Conservation (phyloP, 2,797 vertebrate genomes). For the Orestias chungarensis region DNA sequence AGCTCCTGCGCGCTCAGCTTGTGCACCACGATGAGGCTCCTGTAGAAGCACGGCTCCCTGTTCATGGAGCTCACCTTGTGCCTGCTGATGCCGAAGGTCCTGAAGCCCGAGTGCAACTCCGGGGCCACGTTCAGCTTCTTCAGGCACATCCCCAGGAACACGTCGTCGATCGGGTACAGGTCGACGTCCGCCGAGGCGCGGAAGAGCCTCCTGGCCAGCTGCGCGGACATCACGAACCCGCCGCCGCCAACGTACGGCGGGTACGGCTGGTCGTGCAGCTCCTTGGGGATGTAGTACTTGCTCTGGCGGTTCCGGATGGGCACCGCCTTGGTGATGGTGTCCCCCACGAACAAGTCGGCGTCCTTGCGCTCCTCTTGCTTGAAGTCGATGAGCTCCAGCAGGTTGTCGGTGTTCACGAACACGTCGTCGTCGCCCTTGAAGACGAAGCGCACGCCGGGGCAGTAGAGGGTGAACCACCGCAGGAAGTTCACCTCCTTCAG, state of each 20-base stretch:
- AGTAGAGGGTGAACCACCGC: conserved; percentile 84
- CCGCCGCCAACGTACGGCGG: conserved; percentile 87
- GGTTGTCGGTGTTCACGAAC: conserved; percentile 85
- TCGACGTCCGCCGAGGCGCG: conserved; percentile 75
- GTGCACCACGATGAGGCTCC: conserved; percentile 85
- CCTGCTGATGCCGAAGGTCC: conserved; percentile 81
- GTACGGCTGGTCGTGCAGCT: conserved; percentile 81
- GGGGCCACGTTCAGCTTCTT: conserved; percentile 74
- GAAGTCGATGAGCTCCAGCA: conserved; percentile 80
- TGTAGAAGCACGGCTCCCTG: conserved; percentile 87
- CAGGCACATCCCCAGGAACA: conserved; percentile 90
- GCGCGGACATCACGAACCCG: conserved; percentile 83
- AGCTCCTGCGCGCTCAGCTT: conserved; percentile 84
- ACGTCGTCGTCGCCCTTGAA: conserved; percentile 90
- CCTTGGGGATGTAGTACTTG: conserved; percentile 87
- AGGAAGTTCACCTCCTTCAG: conserved; percentile 87
- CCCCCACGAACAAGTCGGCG: conserved; percentile 81
- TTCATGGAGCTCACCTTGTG: conserved; percentile 78
- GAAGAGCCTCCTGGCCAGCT: conserved; percentile 72
- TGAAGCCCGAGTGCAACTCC: conserved; percentile 82
- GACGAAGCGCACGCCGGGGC: conserved; percentile 79
- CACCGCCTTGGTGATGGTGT: conserved; percentile 84
- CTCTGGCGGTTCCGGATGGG: conserved; percentile 84
- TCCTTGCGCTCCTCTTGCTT: conserved; percentile 63
- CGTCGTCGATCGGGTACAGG: conserved; percentile 90